These are phyloP conservation scores for Tichodroma muraria DNA, from an alignment of 2,113 vertebrate genomes.

Conservation along the genomic window DNA sequence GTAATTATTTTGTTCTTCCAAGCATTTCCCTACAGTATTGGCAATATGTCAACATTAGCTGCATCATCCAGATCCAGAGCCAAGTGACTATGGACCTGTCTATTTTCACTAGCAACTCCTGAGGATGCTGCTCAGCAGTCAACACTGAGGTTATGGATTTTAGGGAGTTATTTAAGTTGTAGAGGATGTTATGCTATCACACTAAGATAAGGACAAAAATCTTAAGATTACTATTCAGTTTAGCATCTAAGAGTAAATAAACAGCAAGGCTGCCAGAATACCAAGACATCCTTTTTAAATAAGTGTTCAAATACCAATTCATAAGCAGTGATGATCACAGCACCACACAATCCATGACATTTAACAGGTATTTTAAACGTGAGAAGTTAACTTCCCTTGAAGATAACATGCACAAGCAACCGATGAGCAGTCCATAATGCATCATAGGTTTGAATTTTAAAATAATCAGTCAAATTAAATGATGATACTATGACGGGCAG, in stretches of 20 bases:
- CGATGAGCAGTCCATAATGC: background rate
- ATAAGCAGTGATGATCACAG: background rate
- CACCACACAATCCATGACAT: background rate
- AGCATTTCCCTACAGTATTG: background rate
- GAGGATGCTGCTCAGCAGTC: background rate
- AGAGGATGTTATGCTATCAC: background rate
- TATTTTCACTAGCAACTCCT: background rate
- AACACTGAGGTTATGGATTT: background rate
- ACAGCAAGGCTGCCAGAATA: background rate
- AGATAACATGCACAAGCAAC: background rate
- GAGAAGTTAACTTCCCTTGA: background rate
- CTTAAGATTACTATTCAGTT: background rate
- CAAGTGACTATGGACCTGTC: background rate
- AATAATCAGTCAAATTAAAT: background rate
- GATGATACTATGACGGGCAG: accelerated
- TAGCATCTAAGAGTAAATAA: background rate
- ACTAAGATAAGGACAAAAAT: background rate
- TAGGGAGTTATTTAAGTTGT: background rate
- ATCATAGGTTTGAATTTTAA: background rate
- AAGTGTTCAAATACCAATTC: background rate
- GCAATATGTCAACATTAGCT: background rate
- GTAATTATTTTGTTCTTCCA: background rate
- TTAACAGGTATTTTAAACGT: background rate
- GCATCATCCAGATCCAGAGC: background rate
- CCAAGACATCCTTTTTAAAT: background rate